Evolutionary conservation across 2,113 vertebrate species (phyloP).

Genomic region (Ophiodon elongatus): DNA sequence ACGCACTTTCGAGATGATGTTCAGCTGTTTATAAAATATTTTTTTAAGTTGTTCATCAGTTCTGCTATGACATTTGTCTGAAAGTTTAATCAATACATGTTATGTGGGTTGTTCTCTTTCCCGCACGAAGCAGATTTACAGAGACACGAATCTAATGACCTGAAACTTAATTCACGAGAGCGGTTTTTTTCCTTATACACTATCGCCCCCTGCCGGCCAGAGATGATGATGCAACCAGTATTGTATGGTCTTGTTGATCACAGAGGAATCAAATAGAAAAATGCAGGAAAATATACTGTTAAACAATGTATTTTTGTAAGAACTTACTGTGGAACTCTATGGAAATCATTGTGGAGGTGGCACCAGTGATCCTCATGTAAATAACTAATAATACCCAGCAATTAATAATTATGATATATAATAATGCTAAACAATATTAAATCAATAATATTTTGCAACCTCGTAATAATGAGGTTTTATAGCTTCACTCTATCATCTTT

Average conservation of each 20-base stretch:
- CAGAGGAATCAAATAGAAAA: background rate
- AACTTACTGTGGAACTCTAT: background rate
- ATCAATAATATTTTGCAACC: background rate
- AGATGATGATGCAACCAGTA: background rate
- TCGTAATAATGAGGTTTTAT: background rate
- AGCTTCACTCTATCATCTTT: background rate
- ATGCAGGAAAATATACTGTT: background rate
- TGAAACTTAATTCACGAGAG: background rate
- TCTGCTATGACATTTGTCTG: accelerated
- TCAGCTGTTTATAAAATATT: accelerated
- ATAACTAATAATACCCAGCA: background rate
- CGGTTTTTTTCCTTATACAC: background rate
- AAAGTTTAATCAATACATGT: background rate
- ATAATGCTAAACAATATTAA: background rate
- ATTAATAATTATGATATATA: background rate
- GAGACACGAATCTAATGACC: conserved; percentile 22
- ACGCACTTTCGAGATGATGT: conserved; percentile 55
- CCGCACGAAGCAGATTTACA: background rate
- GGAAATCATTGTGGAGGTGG: background rate
- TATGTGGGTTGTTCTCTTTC: background rate
- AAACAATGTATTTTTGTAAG: background rate
- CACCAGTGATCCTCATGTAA: background rate
- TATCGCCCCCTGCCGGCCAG: conserved; percentile 37
- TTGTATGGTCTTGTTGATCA: background rate
- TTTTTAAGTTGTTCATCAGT: accelerated